These are phyloP conservation scores for Clarias pachynema DNA, from an alignment of 2,797 vertebrate genomes.

Conservation along the genomic window DNA sequence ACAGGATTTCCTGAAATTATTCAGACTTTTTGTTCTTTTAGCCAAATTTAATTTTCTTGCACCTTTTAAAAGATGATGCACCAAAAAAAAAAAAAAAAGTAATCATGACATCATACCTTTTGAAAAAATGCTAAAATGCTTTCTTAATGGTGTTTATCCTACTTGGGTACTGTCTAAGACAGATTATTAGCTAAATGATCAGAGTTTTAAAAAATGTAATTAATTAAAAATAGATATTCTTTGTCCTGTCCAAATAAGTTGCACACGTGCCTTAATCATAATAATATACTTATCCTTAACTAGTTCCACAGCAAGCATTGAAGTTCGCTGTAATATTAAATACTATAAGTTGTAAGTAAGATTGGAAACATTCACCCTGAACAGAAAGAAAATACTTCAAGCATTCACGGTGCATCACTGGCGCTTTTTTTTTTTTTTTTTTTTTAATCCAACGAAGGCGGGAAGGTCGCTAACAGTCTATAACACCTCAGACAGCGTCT, in stretches of 20 bases:
- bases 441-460: constrained; percentile 1
- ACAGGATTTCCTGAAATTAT: not conserved
- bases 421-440: not conserved
- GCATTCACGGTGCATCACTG: not conserved
- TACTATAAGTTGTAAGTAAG: not conserved
- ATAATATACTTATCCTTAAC: not conserved
- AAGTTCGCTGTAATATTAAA: not conserved
- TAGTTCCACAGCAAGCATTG: not conserved
- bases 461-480: not conserved
- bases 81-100: not conserved
- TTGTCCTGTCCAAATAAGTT: not conserved
- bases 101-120: too few species aligned
- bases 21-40: not conserved
- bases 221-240: not conserved
- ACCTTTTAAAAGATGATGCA: not conserved
- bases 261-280: not conserved
- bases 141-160: not conserved
- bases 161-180: not conserved
- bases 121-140: too few species aligned
- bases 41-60: not conserved
- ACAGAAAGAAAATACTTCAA: not conserved
- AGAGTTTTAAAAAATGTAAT: not conserved
- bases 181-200: not conserved
- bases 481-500: not conserved
- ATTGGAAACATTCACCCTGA: too few species aligned